These are phyloP conservation scores for Microtus oregoni DNA, from an alignment of 2,113 vertebrate species.

Conservation along the genomic window DNA sequence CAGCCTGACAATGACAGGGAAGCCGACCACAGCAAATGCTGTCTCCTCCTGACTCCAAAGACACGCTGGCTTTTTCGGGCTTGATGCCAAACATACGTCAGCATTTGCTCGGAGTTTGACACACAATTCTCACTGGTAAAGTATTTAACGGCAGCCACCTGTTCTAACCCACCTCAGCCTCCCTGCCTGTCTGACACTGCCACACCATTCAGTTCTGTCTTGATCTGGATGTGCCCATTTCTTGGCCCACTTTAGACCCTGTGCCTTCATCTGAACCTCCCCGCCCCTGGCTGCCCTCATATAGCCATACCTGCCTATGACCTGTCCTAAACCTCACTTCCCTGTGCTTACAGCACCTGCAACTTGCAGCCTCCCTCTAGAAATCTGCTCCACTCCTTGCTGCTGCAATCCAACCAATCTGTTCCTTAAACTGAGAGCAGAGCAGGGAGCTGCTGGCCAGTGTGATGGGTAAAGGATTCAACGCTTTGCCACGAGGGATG, in stretches of 20 bases:
- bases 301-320: not conserved
- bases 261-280: not conserved
- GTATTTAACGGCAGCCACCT: not conserved
- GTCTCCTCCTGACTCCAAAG: not conserved
- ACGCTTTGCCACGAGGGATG: not conserved
- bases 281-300: not conserved
- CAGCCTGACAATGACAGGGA: not conserved
- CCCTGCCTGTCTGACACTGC: not conserved
- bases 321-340: not conserved
- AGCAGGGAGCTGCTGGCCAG: rapidly evolving
- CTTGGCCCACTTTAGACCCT: not conserved
- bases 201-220: not conserved
- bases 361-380: rapidly evolving
- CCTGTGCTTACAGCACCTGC: not conserved
- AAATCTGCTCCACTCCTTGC: rapidly evolving
- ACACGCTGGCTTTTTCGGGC: not conserved
- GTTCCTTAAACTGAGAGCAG: too few species aligned
- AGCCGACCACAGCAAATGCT: not conserved
- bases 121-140: not conserved
- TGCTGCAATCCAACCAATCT: rapidly evolving
- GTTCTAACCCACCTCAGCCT: not conserved
- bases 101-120: not conserved
- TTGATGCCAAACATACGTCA: not conserved
- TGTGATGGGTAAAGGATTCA: not conserved
- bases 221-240: not conserved